Base-by-base conservation (phyloP, 2,113 vertebrate species). In the Galeopterus variegatus region DNA sequence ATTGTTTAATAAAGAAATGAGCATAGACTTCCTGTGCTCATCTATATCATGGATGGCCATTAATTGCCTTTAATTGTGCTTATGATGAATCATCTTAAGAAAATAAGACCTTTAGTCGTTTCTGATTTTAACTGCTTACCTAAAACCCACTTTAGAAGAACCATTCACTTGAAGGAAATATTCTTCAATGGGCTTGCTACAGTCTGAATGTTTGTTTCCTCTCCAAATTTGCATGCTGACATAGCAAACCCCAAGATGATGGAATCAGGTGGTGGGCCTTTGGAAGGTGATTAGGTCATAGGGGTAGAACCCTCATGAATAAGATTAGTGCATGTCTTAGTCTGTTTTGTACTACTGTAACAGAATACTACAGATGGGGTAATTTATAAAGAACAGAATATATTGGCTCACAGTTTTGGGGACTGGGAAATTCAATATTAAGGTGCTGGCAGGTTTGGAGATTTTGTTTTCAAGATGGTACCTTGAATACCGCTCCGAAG, bases 1-100 rank as follows among this genome's bases (percentile, higher is more conserved):
- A 79, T 52, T 56, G 33, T 79, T 97, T 97, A 89, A 94, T 96
- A 79, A 90, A 24, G 18, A 76, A 93, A 80, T 75, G 15, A 97
- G 31, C 14, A 88, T 62, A 6, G 69, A 75, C n/a, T n/a, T 96
- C 41, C 45, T 86, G 45, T 23, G 36, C 36, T 80, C 48, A 45
- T 92, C 9, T 87, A 14, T 67, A 2, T 87, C 79, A 64, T 19
- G 28, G 15, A 62, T 79, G 15, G 12, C 18, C 69, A 79, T 56
- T 96, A 93, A 75, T 90, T 95, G 73, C 19, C 56, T 95, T 10
- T 84, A 77, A 84, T 58, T 90, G 12, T 13, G 11, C 11, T 77
- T 85, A 50, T 48, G 6, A 36, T 81, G 36, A 95, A 65, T 77
- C 31, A 41, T n/a, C 21, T 76, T 93, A 31, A 77, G 73, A 67